Conservation (phyloP, 2,888 invertebrate species). For the Stegophylla sp. region DNA sequence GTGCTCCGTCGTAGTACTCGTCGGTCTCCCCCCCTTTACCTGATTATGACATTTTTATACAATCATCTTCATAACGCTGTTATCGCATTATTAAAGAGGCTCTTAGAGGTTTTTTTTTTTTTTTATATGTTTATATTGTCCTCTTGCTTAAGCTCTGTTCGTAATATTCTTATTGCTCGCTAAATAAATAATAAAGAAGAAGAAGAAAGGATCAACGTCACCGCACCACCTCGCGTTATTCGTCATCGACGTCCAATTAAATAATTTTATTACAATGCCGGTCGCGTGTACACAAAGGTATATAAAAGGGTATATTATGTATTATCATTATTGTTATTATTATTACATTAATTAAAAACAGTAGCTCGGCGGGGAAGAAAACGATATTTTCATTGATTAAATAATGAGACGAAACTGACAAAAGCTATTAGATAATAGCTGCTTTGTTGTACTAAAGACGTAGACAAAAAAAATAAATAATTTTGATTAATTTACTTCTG, state of each 20-base stretch:
- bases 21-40: constrained; percentile 16
- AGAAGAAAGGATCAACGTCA: not conserved
- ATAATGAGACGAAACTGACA: not conserved
- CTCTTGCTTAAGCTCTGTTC: not conserved
- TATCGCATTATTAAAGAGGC: not conserved
- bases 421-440: not conserved
- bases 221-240: not conserved
- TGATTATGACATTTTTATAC: constrained; percentile 29
- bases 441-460: not conserved
- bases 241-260: not conserved
- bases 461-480: not conserved
- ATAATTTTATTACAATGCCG: not conserved
- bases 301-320: not conserved
- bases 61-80: not conserved
- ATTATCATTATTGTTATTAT: too few species aligned
- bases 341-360: constrained; percentile 15
- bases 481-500: not conserved
- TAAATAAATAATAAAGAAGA: not conserved
- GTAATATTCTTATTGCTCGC: not conserved
- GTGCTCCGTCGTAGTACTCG: not conserved
- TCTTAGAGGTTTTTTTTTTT: not conserved
- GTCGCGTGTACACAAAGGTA: not conserved
- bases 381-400: constrained; percentile 11
- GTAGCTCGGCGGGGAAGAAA: not conserved
- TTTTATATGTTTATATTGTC: not conserved